Evolutionary conservation across 2,113 vertebrate genomes (phyloP), one percentile per base, ranked within the genome.

Genomic region (Pycnonotus jocosus): DNA sequence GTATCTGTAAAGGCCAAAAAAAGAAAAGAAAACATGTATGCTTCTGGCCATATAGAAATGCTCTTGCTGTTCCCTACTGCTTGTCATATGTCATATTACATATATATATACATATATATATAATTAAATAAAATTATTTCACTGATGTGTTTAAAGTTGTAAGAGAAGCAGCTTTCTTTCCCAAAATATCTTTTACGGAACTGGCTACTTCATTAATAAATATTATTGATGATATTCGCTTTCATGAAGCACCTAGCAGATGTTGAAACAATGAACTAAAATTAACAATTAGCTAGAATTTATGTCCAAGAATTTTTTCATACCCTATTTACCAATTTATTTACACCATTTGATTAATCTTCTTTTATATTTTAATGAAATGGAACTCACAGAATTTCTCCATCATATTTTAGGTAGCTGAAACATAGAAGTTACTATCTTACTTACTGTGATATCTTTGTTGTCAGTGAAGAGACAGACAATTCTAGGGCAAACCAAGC

Each of bases 341-440:
- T 88, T 60, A 6, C 53, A 70, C 3, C 25, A 24, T 88, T 94
- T 90, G 56, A 78, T 72, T 94, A 64, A 91, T 93, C n/a, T 50
- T 7, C 6, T 74, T 77, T 93, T 60, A 77, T 86, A 45, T 91
- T 64, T 22, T 84, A 89, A 92, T 90, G 53, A 91, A 97, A 90
- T 95, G 87, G 61, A 94, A 31, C 0, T 4, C 60, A 92, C 47
- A 88, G 72, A 95, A 90, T 95, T 72, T 64, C 25, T 80, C 6
- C 35, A 68, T 62, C 22, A 28, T 20, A 53, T 68, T 66, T 91
- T 71, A 37, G 27, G 18, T 15, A 82, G 42, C 12, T 27, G 40
- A 35, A 44, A 44, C 4, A 48, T 58, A 7, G 7, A 58, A 58
- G 15, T 48, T 44, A 40, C 18, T 35, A 35, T 5, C 48, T 60